A percentile compares a stretch with the other conserved stretches of the same genome.
phyloP scores from a whole-genome alignment of 2,888 invertebrate species.

The Aphidoletes aphidimyza region DNA sequence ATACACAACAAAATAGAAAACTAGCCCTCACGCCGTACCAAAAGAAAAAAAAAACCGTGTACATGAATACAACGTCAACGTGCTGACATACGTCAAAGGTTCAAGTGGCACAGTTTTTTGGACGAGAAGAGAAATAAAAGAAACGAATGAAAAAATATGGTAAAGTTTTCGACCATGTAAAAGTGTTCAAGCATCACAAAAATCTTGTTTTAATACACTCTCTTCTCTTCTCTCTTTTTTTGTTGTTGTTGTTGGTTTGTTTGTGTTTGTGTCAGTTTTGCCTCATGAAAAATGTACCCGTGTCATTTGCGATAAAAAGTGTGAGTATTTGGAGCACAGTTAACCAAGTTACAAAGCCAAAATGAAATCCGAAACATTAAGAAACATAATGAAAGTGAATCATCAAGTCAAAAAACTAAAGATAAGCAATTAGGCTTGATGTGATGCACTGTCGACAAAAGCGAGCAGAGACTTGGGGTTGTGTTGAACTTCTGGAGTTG shows the following conservation, averaged over 20 bases:
- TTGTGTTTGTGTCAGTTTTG: no score
- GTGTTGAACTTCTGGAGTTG: no score
- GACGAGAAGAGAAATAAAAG: no score
- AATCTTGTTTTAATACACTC: conserved; percentile 32
- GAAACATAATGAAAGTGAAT: neutral
- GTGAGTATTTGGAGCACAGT: neutral
- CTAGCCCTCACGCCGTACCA: neutral
- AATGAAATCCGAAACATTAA: conserved; percentile 26
- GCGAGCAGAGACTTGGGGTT: no score
- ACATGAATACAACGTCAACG: neutral
- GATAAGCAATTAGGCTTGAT: neutral
- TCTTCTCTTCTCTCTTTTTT: no score
- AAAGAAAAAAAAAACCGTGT: no score
- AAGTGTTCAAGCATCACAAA: conserved; percentile 38
- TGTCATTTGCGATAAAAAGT: neutral
- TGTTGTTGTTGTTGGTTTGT: no score
- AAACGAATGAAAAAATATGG: neutral
- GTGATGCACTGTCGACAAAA: no score
- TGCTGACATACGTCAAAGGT: conserved; percentile 24
- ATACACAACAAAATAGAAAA: neutral
- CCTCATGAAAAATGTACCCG: neutral
- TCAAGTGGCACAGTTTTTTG: conserved; percentile 23
- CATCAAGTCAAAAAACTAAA: neutral
- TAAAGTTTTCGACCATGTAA: conserved; percentile 42
- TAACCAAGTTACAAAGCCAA: neutral